These are phyloP conservation scores for Cryptocephalus primarius DNA, from an alignment of 2,888 invertebrate species.

Conservation along the genomic window DNA sequence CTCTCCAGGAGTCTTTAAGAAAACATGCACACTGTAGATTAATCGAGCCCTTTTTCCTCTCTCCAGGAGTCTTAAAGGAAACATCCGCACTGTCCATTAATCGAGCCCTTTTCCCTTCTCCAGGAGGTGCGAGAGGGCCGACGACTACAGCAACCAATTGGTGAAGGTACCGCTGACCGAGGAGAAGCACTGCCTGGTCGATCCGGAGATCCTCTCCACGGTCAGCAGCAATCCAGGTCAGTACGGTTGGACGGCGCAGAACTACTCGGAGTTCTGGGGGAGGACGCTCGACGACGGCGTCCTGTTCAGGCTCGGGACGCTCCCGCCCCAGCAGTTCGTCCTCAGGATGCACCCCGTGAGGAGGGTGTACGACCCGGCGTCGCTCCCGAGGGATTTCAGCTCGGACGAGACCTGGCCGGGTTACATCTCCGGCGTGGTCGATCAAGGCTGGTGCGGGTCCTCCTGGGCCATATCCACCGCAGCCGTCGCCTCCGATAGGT, in stretches of 20 bases:
- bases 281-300: conserved; percentile 72
- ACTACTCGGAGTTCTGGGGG: conserved; percentile 77
- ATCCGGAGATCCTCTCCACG: conserved; percentile 52
- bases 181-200: conserved; percentile 62
- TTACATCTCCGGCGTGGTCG: conserved; percentile 56
- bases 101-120: no score
- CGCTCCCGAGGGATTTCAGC: conserved; percentile 65
- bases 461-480: conserved; percentile 90
- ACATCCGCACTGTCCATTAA: no score
- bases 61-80: neutral
- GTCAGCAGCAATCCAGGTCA: conserved; percentile 46
- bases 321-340: conserved; percentile 41
- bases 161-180: conserved; percentile 52
- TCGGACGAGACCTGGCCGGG: conserved; percentile 63
- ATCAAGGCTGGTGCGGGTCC: conserved; percentile 73
- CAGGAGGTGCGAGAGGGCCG: no score
- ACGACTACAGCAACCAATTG: no score
- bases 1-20: neutral
- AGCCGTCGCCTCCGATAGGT: conserved; percentile 68
- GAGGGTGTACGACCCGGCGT: conserved; percentile 45
- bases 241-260: conserved; percentile 67
- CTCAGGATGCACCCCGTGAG: conserved; percentile 48
- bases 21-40: no score
- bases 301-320: conserved; percentile 38
- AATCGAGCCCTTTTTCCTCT: no score